Base-by-base conservation (phyloP, 2,888 invertebrate species). In the Nymphalis polychloros region DNA sequence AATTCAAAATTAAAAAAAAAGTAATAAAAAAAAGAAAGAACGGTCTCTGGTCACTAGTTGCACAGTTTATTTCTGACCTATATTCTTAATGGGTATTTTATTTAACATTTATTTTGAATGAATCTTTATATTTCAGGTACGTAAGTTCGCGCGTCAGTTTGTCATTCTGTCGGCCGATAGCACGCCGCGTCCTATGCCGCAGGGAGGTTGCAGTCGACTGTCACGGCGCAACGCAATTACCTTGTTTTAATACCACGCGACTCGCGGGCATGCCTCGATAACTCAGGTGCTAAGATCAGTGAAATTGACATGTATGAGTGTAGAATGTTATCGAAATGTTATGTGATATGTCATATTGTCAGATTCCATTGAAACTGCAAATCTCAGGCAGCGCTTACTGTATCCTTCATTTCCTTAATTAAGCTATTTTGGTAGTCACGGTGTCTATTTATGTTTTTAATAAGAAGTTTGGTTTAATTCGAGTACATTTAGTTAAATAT, bases 211-310 rank as follows among this genome's bases (percentile, higher is more conserved):
- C 76, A 79, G 79, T 79, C 83, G 88, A 92, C 92, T 92, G 92
- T 86, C 86, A 83, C 86, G 82, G 79, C 74, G 76, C 77, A 78
- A 76, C 78, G 81, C 74, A 74, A 79, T 80, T 81, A 82, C 81
- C 85, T 88, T 84, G 89, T 88, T 90, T 89, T 87, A 87, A 90
- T 83, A 84, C 80, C 84, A 84, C 84, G 84, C 85, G 81, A 81
- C 79, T 78, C 76, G 75, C 72, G 75, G 65, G 74, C 79, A 79
- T 77, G 78, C 67, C 69, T 73, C 73, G 74, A 76, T 72, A 74
- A 74, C 70, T 71, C 67, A 66, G 63, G 68, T 73, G 68, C 72
- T 72, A 67, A 76, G 80, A 85, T 84, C 79, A 78, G 80, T 76
- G 78, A 82, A 83, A 84, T 82, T 85, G 83, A 81, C 82, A 80